Conservation (phyloP, 2,113 vertebrate species). For the Colius striatus region DNA sequence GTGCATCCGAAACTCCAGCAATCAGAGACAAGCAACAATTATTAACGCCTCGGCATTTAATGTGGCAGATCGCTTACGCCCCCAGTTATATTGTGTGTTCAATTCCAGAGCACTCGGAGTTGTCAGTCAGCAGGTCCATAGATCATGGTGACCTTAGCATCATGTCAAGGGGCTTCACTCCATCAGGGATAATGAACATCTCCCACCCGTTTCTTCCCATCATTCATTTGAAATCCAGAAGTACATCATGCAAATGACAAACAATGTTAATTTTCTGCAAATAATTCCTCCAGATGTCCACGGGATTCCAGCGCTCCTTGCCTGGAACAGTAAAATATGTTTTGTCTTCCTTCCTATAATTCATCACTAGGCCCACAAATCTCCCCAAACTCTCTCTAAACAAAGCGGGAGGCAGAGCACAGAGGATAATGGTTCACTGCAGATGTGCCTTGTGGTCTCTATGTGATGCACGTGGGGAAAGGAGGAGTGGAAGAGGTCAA, state of each 20-base stretch:
- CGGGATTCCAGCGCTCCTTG: slow-evolving; percentile 61
- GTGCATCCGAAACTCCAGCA: background rate
- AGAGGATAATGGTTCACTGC: slow-evolving; percentile 52
- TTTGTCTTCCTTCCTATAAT: slow-evolving; percentile 68
- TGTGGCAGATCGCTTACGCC: slow-evolving; percentile 17
- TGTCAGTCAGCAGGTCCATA: slow-evolving; percentile 56
- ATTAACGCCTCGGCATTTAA: slow-evolving; percentile 50
- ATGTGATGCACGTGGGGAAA: background rate
- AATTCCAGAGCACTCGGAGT: slow-evolving; percentile 28
- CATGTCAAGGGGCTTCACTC: slow-evolving; percentile 54
- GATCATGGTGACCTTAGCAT: slow-evolving; percentile 65
- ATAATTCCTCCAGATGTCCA: slow-evolving; percentile 78
- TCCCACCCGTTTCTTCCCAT: slow-evolving; percentile 55
- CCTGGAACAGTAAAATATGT: slow-evolving; percentile 74
- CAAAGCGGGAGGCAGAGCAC: slow-evolving; percentile 66
- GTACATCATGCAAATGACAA: slow-evolving; percentile 73
- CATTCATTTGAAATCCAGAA: slow-evolving; percentile 68
- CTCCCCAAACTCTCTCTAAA: slow-evolving; percentile 67
- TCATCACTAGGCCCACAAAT: slow-evolving; percentile 71
- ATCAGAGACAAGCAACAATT: slow-evolving; percentile 34
- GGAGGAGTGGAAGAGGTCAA: background rate
- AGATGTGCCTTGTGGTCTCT: background rate
- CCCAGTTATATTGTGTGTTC: slow-evolving; percentile 40
- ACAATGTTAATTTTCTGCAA: slow-evolving; percentile 76
- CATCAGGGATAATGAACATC: slow-evolving; percentile 71